These are phyloP conservation scores for Gymnothorax javanicus DNA, from an alignment of 2,797 vertebrate genomes.

Conservation along the genomic window DNA sequence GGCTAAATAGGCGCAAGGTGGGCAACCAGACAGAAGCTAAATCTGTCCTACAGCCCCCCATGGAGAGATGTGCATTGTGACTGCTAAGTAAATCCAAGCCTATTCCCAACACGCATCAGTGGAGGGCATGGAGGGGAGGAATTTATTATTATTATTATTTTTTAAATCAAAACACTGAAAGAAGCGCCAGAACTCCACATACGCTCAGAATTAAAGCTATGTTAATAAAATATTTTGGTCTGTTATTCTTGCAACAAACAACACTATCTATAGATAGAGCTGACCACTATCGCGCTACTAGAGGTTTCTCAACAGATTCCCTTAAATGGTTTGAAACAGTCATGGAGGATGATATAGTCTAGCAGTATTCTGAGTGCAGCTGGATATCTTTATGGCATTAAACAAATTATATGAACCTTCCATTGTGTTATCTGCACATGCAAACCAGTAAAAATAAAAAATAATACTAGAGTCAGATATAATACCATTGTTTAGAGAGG, in stretches of 20 bases:
- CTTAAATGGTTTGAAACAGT: neutral
- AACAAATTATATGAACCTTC: neutral
- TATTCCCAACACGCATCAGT: slow-evolving; percentile 36
- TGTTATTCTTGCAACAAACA: slow-evolving; percentile 54
- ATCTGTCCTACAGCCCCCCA: slow-evolving; percentile 28
- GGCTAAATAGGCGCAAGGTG: neutral
- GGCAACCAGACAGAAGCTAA: slow-evolving; percentile 39
- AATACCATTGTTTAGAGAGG: neutral
- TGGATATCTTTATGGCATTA: neutral
- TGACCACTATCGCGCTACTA: neutral
- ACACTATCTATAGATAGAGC: slow-evolving; percentile 14
- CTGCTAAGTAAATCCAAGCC: slow-evolving; percentile 50
- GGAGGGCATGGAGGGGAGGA: too few relatives aligned
- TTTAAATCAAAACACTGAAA: neutral
- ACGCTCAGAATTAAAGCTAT: slow-evolving; percentile 65
- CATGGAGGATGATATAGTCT: neutral
- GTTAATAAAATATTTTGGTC: slow-evolving; percentile 57
- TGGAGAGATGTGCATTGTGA: slow-evolving; percentile 28
- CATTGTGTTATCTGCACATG: neutral
- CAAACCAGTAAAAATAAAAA: neutral
- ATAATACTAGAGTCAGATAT: neutral
- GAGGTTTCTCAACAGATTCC: neutral
- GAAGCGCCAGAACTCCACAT: slow-evolving; percentile 59
- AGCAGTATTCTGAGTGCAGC: neutral
- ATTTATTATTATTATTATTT: too few relatives aligned